Conservation (phyloP, 2,888 invertebrate genomes). For the Epistrophe grossulariae region DNA sequence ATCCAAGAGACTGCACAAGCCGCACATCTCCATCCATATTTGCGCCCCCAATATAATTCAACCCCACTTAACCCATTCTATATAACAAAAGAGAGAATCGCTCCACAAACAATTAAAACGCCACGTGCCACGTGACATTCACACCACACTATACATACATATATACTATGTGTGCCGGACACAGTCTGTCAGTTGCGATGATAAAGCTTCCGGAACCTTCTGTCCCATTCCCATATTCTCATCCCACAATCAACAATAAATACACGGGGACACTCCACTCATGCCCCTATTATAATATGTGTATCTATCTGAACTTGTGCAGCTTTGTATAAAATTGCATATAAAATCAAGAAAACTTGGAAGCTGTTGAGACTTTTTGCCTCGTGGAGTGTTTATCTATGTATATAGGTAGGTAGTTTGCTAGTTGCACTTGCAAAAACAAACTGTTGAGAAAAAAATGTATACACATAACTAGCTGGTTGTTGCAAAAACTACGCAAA, state of each 20-base stretch:
- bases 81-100: neutral
- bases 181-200: constrained; percentile 44
- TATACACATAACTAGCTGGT: neutral
- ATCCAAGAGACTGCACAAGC: constrained; percentile 1
- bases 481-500: constrained; percentile 69
- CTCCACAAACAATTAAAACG: constrained; percentile 54
- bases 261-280: neutral
- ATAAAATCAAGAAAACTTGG: constrained; percentile 43
- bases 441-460: constrained; percentile 3
- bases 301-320: constrained; percentile 10
- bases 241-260: neutral
- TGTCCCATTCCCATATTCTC: constrained; percentile 13
- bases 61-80: constrained; percentile 1
- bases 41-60: neutral
- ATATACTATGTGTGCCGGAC: constrained; percentile 40
- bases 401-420: neutral
- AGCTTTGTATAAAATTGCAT: constrained; percentile 30
- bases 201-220: constrained; percentile 62
- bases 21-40: neutral
- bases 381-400: constrained; percentile 4
- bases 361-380: constrained; percentile 58
- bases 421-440: constrained; percentile 43
- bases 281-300: neutral
- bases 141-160: neutral
- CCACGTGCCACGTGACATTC: constrained; percentile 71